Base-by-base conservation (phyloP, 2,888 invertebrate genomes). In the Axea sp. region DNA sequence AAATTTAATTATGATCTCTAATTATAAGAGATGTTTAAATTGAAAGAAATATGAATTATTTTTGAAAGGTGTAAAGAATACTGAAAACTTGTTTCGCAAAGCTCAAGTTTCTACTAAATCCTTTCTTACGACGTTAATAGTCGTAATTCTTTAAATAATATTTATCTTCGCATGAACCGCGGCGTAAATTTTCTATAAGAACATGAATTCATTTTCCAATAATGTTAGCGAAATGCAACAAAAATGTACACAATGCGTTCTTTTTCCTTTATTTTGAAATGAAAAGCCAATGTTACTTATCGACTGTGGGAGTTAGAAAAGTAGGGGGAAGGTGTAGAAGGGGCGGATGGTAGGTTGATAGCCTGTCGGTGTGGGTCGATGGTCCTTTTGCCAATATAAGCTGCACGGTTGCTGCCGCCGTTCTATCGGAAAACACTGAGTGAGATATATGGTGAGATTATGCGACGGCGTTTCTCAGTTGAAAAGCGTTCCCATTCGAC, bases 391-490 rank as follows among this genome's bases (percentile, higher is more conserved):
- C 77, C 79, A 78, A 80, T 80, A 73, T 75, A 73, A 73, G 82
- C 79, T 64, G 71, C 60, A 53, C 59, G 49, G 69, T 74, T 31
- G 72, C 49, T 72, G 81, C 55, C 69, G 72, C 67, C 78, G 81
- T 79, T 84, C 80, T 80, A 83, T 84, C 81, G 83, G 83, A 83
- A 84, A 84, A 83, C 80, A 83, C 80, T 82, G 85, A 84, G 83
- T 81, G 85, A 86, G 85, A 86, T 84, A 82, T 85, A 86, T 85
- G 80, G 83, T 73, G 78, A 82, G 83, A 85, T 85, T 86, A 85
- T 86, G 81, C 85, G 81, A 83, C 81, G 84, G 83, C 82, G 84
- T 85, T 83, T 83, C 81, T 76, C 80, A 85, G 81, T 82, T 81
- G 83, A 84, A 86, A 83, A 82, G 82, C 79, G 81, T 81, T 74